Conservation (phyloP, 37 sponge, comb jelly and placozoan genomes). For the Corticium candelabrum region DNA sequence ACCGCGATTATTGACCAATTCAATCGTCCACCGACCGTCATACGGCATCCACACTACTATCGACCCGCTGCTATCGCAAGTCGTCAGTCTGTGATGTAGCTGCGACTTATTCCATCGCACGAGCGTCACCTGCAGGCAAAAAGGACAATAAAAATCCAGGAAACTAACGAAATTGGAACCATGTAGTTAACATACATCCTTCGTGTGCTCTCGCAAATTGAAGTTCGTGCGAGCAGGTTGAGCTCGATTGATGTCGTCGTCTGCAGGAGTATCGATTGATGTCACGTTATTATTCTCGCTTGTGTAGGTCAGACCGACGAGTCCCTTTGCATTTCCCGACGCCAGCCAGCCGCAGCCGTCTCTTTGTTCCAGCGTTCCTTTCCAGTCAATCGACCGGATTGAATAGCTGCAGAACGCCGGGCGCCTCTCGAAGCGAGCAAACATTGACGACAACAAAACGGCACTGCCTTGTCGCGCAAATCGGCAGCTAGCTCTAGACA, state of each 20-base stretch:
- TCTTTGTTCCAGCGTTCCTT: conserved; percentile 38
- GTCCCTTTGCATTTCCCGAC: conserved; percentile 52
- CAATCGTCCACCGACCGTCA: conserved; percentile 84
- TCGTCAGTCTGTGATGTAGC: conserved; percentile 80
- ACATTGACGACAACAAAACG: conserved; percentile 3
- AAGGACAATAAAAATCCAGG: background rate
- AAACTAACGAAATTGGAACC: background rate
- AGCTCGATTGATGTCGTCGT: background rate
- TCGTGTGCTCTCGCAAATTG: conserved; percentile 81
- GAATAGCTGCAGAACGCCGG: background rate
- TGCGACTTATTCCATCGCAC: conserved; percentile 70
- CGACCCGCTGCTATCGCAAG: conserved; percentile 75
- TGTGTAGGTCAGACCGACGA: conserved; percentile 76
- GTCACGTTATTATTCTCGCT: conserved; percentile 17
- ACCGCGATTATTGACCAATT: conserved; percentile 84
- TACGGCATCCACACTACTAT: conserved; percentile 85
- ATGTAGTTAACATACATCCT: conserved; percentile 50
- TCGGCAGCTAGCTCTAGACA: too few relatives aligned
- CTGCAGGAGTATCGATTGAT: conserved; percentile 8
- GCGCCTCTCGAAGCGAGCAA: background rate
- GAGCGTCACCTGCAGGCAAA: conserved; percentile 56
- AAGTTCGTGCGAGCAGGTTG: conserved; percentile 34
- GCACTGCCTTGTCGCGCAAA: too few relatives aligned
- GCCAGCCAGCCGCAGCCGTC: conserved; percentile 88
- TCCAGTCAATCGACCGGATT: conserved; percentile 26